A percentile compares a stretch with the other conserved stretches of the same genome.
These are phyloP conservation scores for Drosophila subobscura DNA, from an alignment of 1,140 invertebrate species.

Conservation along the genomic window DNA sequence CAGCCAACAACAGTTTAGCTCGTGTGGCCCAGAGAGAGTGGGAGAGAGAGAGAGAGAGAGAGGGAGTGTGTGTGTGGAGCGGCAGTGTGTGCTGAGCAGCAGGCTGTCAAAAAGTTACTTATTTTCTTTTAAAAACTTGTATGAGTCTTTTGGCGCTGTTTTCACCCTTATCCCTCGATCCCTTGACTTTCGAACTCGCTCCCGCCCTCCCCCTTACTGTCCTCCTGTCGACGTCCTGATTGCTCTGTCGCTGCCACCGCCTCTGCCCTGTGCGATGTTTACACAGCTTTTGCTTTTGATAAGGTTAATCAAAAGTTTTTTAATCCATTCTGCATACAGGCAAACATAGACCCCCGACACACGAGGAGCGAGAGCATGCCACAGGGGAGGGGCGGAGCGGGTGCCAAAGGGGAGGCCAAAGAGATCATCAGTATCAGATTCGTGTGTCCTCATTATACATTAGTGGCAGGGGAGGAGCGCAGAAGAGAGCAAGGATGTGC, in stretches of 20 bases:
- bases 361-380: not conserved
- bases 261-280: conserved; percentile 66
- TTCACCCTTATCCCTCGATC: conserved; percentile 9
- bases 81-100: conserved; percentile 53
- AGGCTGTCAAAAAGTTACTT: conserved; percentile 81
- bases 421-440: conserved; percentile 65
- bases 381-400: conserved; percentile 3
- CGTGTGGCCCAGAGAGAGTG: too few relatives aligned
- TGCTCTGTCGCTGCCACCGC: conserved; percentile 29
- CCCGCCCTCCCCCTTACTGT: not conserved
- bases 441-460: conserved; percentile 78
- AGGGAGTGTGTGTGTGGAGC: conserved; percentile 45
- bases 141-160: conserved; percentile 66
- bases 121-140: conserved; percentile 82
- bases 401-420: not conserved
- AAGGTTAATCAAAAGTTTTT: conserved; percentile 83
- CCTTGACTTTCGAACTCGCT: conserved; percentile 11
- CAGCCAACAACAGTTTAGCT: conserved; percentile 58
- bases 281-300: conserved; percentile 81
- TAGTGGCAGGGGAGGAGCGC: conserved; percentile 19
- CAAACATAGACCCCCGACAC: conserved; percentile 67
- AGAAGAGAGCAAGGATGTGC: conserved; percentile 9
- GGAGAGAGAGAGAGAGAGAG: conserved; percentile 16
- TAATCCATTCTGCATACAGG: conserved; percentile 82
- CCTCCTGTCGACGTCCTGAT: conserved; percentile 49